Evolutionary conservation across 2,113 vertebrate genomes (phyloP).

Genomic region (Sinosuthora webbiana): DNA sequence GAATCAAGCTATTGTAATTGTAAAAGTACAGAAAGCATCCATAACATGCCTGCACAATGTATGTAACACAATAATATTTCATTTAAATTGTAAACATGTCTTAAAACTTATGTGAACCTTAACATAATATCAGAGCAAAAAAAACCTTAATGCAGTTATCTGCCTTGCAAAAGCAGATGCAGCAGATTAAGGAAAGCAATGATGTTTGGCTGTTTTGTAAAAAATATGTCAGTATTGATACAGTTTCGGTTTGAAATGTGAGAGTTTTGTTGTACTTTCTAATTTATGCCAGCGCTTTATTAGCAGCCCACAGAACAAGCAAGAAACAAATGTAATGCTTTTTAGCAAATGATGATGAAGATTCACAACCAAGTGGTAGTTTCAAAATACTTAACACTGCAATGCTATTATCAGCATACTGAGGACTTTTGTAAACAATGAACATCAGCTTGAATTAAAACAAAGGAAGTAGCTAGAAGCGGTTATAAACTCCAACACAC

Average conservation of each 20-base stretch:
- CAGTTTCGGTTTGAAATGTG: not conserved
- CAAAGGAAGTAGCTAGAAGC: conserved; percentile 62
- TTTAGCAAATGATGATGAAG: not conserved
- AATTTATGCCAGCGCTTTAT: not conserved
- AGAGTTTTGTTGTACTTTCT: not conserved
- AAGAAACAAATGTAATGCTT: not conserved
- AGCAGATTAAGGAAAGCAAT: not conserved
- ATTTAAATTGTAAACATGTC: not conserved
- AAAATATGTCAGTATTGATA: not conserved
- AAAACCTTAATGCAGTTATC: not conserved
- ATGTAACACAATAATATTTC: not conserved
- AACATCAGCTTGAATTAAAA: conserved; percentile 30
- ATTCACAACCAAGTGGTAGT: not conserved
- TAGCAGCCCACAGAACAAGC: conserved; percentile 10
- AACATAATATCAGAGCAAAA: not conserved
- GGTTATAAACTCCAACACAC: conserved; percentile 54
- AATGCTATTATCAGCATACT: conserved; percentile 76
- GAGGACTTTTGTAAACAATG: conserved; percentile 69
- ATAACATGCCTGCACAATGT: not conserved
- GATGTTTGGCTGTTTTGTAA: not conserved
- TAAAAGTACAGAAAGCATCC: not conserved
- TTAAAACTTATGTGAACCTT: not conserved
- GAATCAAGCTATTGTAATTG: not conserved
- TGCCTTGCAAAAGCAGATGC: not conserved
- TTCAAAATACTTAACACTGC: not conserved